These are phyloP conservation scores for Apodemus sylvaticus DNA, from an alignment of 2,113 vertebrate species.

Conservation along the genomic window DNA sequence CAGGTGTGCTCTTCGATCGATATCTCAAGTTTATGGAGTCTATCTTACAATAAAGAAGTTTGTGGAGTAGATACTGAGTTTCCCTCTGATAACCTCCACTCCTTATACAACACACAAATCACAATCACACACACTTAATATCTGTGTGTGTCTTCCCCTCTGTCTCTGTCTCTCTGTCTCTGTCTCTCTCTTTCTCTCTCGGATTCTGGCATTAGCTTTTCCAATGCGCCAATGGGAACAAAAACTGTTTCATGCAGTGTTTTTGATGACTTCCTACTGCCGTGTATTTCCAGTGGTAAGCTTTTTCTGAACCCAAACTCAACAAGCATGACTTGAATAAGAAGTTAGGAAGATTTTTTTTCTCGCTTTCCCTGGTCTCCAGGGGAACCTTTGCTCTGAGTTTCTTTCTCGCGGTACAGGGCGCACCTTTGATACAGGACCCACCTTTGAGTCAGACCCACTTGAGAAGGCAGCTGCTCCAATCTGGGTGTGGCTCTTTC, in stretches of 20 bases:
- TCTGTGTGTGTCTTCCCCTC: too few species aligned
- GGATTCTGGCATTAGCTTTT: background rate
- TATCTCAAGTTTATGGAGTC: constrained; percentile 48
- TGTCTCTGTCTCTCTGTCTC: too few species aligned
- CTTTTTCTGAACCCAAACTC: constrained; percentile 38
- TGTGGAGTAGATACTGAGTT: background rate
- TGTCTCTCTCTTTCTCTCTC: too few species aligned
- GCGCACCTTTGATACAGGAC: background rate
- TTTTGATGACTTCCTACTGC: background rate
- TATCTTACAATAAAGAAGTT: background rate
- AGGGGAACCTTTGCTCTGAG: background rate
- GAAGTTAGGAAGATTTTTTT: background rate
- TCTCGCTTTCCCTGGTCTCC: background rate
- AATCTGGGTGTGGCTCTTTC: background rate
- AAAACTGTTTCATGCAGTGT: background rate
- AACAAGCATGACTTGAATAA: background rate
- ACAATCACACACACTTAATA: background rate
- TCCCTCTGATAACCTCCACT: background rate
- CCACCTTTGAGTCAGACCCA: background rate
- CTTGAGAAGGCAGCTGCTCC: background rate
- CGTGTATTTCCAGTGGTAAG: background rate
- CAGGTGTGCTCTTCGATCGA: constrained; percentile 68
- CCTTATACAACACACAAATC: background rate
- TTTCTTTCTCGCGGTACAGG: constrained; percentile 13
- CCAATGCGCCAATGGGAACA: background rate